These are phyloP conservation scores for Bolborhynchus lineola DNA, from an alignment of 2,113 vertebrate species.

Conservation along the genomic window DNA sequence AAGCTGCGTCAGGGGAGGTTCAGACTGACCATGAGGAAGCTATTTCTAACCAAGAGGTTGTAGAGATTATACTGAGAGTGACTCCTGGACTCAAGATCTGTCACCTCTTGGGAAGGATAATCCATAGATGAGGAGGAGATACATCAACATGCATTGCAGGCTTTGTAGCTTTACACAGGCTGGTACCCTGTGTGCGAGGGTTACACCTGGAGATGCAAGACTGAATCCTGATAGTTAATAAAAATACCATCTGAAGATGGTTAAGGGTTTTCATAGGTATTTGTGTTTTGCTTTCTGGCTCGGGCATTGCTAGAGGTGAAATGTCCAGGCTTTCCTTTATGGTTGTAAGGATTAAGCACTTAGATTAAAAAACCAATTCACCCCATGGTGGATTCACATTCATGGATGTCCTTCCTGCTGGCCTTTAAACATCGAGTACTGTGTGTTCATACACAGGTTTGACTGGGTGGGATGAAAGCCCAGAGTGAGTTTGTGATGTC, in stretches of 20 bases:
- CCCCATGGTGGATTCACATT: background rate
- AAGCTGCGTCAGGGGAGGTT: background rate
- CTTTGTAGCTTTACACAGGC: background rate
- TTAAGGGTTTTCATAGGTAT: background rate
- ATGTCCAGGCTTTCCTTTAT: background rate
- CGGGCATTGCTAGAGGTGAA: background rate
- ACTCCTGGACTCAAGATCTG: background rate
- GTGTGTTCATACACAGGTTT: background rate
- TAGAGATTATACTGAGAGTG: background rate
- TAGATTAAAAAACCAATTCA: background rate
- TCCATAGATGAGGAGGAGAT: background rate
- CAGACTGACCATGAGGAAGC: background rate
- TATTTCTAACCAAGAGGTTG: background rate
- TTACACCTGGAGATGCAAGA: background rate
- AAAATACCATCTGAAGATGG: rapidly evolving
- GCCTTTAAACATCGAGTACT: background rate
- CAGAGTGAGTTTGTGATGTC: background rate
- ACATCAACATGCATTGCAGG: background rate
- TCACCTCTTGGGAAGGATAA: background rate
- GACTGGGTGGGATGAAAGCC: background rate
- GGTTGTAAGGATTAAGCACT: background rate
- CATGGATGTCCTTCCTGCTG: background rate
- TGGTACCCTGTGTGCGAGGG: background rate
- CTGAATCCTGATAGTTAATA: background rate
- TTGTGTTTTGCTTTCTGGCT: background rate